phyloP scores from a whole-genome alignment of 2,113 vertebrate species.

The Dicrurus megarhynchus region DNA sequence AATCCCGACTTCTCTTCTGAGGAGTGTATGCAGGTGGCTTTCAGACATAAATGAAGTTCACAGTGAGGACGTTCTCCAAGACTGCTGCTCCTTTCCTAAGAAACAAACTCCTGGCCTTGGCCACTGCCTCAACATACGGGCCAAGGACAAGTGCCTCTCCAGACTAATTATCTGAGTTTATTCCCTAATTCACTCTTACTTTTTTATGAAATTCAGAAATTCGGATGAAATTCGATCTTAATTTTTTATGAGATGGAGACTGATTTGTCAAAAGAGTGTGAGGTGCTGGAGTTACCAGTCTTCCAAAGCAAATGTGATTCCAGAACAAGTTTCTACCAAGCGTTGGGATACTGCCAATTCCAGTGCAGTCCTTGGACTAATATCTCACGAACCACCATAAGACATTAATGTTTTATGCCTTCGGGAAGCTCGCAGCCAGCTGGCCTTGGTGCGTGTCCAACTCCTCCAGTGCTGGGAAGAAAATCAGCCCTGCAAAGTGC shows the following conservation, averaged over 20 bases:
- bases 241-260: background rate
- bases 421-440: background rate
- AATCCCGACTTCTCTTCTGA: rapidly evolving
- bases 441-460: background rate
- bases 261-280: background rate
- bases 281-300: background rate
- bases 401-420: background rate
- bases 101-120: background rate
- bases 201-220: background rate
- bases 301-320: background rate
- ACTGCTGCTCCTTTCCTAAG: background rate
- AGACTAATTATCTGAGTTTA: background rate
- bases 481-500: background rate
- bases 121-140: background rate
- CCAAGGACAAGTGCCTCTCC: background rate
- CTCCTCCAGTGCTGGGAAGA: background rate
- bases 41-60: background rate
- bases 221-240: background rate
- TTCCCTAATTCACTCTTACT: background rate
- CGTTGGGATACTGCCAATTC: background rate
- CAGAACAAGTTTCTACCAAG: background rate
- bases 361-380: background rate
- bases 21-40: background rate
- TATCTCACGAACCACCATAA: background rate
- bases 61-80: background rate